Conservation (phyloP, 53 echinoderm and acorn worm species). For the Astropecten irregularis region DNA sequence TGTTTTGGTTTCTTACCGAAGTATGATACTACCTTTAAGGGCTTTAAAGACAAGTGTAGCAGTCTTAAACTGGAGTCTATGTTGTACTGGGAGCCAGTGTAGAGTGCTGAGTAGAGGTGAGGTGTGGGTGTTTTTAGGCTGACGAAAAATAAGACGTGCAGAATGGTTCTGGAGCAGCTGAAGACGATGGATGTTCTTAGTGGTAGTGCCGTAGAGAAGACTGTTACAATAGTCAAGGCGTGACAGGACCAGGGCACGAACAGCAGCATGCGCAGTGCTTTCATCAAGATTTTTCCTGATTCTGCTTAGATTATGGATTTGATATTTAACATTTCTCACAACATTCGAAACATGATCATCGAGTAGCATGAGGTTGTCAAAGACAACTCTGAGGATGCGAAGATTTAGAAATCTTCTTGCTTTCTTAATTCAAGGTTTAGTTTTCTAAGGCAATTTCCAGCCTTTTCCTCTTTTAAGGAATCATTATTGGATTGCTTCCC, state of each 20-base stretch:
- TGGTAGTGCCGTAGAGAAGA: conserved; percentile 9
- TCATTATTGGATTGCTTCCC: too few species aligned
- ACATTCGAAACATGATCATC: not conserved
- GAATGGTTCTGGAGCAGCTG: conserved; percentile 5
- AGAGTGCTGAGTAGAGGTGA: not conserved
- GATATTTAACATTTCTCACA: not conserved
- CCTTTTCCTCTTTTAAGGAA: too few species aligned
- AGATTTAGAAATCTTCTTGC: too few species aligned
- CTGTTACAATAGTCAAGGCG: conserved; percentile 46
- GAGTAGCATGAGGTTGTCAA: conserved; percentile 19
- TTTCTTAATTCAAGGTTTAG: too few species aligned
- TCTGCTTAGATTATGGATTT: not conserved
- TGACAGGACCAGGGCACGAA: conserved; percentile 23
- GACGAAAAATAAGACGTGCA: not conserved
- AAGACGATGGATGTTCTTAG: not conserved
- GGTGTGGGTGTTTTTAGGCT: not conserved
- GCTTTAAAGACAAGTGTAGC: not conserved
- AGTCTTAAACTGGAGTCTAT: not conserved
- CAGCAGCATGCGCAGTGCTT: conserved; percentile 6
- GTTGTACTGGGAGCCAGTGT: not conserved
- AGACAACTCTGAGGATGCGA: too few species aligned
- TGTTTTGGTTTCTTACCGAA: too few species aligned
- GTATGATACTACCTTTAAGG: not conserved
- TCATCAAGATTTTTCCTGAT: conserved; percentile 3
- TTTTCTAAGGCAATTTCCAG: too few species aligned